Conservation (phyloP, 2,888 invertebrate genomes). For the Brenthis ino region DNA sequence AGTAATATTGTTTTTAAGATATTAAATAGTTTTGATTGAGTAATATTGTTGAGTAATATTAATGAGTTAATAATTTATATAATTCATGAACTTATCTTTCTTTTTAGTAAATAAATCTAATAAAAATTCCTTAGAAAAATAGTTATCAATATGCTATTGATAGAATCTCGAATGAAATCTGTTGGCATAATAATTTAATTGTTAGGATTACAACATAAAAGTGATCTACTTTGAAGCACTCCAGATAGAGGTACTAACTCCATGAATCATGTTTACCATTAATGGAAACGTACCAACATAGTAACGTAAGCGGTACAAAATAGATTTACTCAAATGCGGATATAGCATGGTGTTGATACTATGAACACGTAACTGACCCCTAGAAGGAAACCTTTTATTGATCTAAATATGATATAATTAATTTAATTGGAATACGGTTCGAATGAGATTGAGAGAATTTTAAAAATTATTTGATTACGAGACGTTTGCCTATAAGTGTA, state of each 20-base stretch:
- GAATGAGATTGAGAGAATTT: not conserved
- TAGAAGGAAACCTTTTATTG: not conserved
- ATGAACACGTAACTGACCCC: constrained; percentile 6
- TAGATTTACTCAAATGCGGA: constrained; percentile 15
- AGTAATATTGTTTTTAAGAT: too few relatives aligned
- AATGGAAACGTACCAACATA: constrained; percentile 22
- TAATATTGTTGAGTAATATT: too few relatives aligned
- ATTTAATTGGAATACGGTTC: not conserved
- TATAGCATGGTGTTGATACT: constrained; percentile 18
- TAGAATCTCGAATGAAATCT: too few relatives aligned
- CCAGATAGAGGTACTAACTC: constrained; percentile 8
- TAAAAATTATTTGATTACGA: constrained; percentile 6
- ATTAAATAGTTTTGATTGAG: too few relatives aligned
- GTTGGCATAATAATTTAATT: not conserved
- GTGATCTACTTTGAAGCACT: constrained; percentile 15
- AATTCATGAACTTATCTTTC: too few relatives aligned
- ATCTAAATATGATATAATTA: not conserved
- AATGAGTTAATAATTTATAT: too few relatives aligned
- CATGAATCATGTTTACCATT: constrained; percentile 25
- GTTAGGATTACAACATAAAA: constrained; percentile 6
- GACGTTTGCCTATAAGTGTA: constrained; percentile 4
- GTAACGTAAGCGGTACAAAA: constrained; percentile 13
- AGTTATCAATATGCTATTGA: too few relatives aligned
- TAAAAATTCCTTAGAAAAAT: too few relatives aligned
- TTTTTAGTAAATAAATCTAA: too few relatives aligned